These are phyloP conservation scores for Andrena fulva DNA, from an alignment of 2,888 invertebrate species.

Conservation along the genomic window DNA sequence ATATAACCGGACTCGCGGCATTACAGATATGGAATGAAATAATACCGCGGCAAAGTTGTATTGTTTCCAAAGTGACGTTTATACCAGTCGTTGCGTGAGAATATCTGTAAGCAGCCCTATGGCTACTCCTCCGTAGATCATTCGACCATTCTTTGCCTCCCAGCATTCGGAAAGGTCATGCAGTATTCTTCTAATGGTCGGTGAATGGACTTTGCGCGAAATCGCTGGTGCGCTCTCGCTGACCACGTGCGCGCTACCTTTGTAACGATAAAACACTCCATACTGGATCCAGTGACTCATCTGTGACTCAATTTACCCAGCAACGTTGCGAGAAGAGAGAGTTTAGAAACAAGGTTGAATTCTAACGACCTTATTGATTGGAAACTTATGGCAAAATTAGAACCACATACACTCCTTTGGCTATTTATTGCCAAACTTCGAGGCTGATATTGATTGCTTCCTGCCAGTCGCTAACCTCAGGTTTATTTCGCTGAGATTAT, in stretches of 20 bases:
- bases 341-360: not conserved
- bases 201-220: constrained; percentile 39
- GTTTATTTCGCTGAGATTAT: no score
- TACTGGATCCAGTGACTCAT: constrained; percentile 16
- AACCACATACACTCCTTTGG: no score
- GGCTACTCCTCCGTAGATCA: constrained; percentile 37
- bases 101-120: constrained; percentile 37
- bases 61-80: not conserved
- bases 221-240: constrained; percentile 29
- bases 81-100: constrained; percentile 42
- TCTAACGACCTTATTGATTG: not conserved
- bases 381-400: not conserved
- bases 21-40: constrained; percentile 1
- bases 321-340: not conserved
- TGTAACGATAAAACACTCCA: constrained; percentile 18
- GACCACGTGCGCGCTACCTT: constrained; percentile 18
- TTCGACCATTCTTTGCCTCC: constrained; percentile 46
- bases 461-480: no score
- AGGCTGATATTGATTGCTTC: no score
- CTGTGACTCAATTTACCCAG: constrained; percentile 5
- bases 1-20: not conserved
- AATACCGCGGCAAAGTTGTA: not conserved
- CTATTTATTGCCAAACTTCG: no score
- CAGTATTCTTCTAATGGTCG: constrained; percentile 40
- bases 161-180: constrained; percentile 62